Base-by-base conservation (phyloP, 2,888 invertebrate species). In the Germaria angustata region DNA sequence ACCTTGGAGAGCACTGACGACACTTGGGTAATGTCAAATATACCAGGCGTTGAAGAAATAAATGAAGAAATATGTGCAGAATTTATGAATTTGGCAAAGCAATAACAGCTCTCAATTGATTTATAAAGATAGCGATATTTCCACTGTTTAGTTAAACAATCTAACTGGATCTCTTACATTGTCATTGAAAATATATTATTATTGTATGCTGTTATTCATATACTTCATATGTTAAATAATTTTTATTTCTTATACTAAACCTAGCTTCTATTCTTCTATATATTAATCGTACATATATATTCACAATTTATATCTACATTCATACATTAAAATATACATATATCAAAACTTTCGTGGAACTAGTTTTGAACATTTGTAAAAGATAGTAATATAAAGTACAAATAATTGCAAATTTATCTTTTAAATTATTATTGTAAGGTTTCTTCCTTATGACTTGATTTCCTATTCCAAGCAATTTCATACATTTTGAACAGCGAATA, bases 11-110 rank as follows among this genome's bases (percentile, higher is more conserved):
- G 93, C 84, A 93, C 93, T 0, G 94, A 94, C 85, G 95, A 95
- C 78, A 92, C 93, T 0, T 94, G 94, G 94, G 93, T 94, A 1
- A 90, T 94, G 81, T 93, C 94, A 0, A 94, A 94, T 87, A 92
- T 92, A 20, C 94, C 94, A 1, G 93, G 92, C 63, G 92, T 92
- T 9, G 92, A 93, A 66, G 93, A 93, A 89, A 92, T 93, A 41
- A 92, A 91, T 81, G 92, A 92, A 73, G 92, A 93, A 88, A 93
- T 93, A 66, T 89, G 88, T 72, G 84, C 87, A 1, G 89, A 89
- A 83, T 85, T 89, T 51, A 88, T 88, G 87, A 87, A 87, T 71
- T 84, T 89, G 13, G 86, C 87, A 9, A 88, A 87, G 9, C 20
- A 78, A 66, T 79, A 71, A 4, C 13, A 2, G 13, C 8, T 1